Evolutionary conservation across 1,140 invertebrate species (phyloP).

Genomic region (Diabrotica virgifera): DNA sequence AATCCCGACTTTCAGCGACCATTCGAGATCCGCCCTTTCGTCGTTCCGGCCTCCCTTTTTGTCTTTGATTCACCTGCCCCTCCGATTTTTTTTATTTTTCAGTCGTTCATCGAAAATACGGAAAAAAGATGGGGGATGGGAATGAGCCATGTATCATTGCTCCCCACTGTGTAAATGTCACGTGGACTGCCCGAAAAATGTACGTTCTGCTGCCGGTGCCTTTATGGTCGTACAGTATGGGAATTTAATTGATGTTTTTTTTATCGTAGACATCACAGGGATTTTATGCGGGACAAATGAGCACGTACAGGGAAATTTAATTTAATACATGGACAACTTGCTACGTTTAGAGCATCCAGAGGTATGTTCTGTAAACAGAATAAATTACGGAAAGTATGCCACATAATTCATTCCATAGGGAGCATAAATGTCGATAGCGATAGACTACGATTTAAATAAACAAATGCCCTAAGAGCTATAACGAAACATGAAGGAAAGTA

Average conservation of each 20-base stretch:
- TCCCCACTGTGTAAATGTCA: slow-evolving; percentile 7
- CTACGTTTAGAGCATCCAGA: too few species aligned
- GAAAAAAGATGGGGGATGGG: background rate
- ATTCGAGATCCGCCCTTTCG: background rate
- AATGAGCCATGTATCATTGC: slow-evolving; percentile 7
- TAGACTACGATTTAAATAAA: too few species aligned
- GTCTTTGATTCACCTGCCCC: slow-evolving; percentile 14
- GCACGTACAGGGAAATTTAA: too few species aligned
- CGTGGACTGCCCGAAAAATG: slow-evolving; percentile 11
- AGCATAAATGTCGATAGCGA: too few species aligned
- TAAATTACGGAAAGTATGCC: too few species aligned
- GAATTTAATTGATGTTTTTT: slow-evolving; percentile 10
- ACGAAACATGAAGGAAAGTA: too few species aligned
- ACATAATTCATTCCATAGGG: too few species aligned
- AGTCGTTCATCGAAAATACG: background rate
- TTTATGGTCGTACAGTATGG: background rate
- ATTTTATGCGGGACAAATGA: too few species aligned
- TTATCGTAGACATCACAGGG: too few species aligned
- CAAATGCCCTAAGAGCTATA: too few species aligned
- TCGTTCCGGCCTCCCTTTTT: background rate
- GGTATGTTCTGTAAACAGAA: too few species aligned
- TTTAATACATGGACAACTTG: too few species aligned
- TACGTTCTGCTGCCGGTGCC: background rate
- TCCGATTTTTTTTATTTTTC: slow-evolving; percentile 7
- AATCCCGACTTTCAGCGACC: slow-evolving; percentile 8